Conservation (phyloP, 2,113 vertebrate genomes). For the Myxocyprinus asiaticus region DNA sequence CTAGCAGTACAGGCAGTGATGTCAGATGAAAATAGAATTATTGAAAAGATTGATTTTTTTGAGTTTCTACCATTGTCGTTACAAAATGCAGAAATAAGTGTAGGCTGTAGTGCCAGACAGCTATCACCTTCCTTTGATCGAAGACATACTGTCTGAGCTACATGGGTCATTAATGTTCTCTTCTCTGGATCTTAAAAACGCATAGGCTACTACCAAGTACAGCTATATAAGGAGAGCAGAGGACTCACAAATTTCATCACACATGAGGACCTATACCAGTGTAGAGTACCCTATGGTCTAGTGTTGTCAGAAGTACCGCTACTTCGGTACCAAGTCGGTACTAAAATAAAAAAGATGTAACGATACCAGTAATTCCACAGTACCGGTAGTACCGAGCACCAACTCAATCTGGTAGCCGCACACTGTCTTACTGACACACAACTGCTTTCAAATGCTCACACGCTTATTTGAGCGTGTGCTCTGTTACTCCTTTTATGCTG, state of each 20-base stretch:
- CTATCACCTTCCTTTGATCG: too few relatives aligned
- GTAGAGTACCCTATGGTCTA: constrained; percentile 44
- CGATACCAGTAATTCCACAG: too few relatives aligned
- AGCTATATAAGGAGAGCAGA: constrained; percentile 35
- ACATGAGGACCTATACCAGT: constrained; percentile 37
- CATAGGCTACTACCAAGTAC: constrained; percentile 39
- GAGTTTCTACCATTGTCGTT: neutral
- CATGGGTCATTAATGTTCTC: constrained; percentile 31
- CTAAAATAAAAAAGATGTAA: too few relatives aligned
- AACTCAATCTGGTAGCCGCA: too few relatives aligned
- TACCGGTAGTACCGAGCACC: too few relatives aligned
- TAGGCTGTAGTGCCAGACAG: neutral
- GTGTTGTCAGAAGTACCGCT: too few relatives aligned
- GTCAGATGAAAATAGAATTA: neutral
- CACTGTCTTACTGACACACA: too few relatives aligned
- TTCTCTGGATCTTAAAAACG: constrained; percentile 23
- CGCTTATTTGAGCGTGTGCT: too few relatives aligned
- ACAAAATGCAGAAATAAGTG: neutral
- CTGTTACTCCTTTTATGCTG: too few relatives aligned
- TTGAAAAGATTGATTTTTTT: neutral
- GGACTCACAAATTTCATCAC: constrained; percentile 42
- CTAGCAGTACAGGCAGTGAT: constrained; percentile 26
- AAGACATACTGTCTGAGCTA: too few relatives aligned
- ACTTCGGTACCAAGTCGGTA: constrained; percentile 40
- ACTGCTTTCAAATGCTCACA: too few relatives aligned